Evolutionary conservation across 2,888 invertebrate species (phyloP).

Genomic region (Leptinotarsa tumamoca): DNA sequence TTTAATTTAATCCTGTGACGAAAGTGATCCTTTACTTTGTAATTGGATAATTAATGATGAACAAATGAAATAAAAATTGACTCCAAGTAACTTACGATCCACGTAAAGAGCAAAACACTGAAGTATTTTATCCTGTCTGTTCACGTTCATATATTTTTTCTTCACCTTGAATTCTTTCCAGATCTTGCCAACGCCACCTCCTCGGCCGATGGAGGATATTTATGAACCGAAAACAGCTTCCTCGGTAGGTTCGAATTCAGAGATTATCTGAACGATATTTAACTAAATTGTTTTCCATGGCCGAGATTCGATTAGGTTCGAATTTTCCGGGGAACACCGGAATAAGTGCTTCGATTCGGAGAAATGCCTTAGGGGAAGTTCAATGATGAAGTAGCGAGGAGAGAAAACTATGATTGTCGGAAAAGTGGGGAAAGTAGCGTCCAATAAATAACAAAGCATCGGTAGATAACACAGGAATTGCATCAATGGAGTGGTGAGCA

Average conservation of each 20-base stretch:
- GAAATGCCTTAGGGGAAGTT: constrained; percentile 60
- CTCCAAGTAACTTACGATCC: too few relatives aligned
- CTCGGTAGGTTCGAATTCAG: not conserved
- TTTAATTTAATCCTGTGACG: too few relatives aligned
- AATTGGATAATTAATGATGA: too few relatives aligned
- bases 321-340: constrained; percentile 42
- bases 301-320: constrained; percentile 41
- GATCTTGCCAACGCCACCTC: constrained; percentile 1
- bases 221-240: constrained; percentile 23
- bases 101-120: not conserved
- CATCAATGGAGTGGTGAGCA: constrained; percentile 45
- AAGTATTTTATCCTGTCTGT: not conserved
- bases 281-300: constrained; percentile 32
- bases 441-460: constrained; percentile 62
- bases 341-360: constrained; percentile 56
- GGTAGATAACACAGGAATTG: constrained; percentile 51
- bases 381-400: constrained; percentile 63
- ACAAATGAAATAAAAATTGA: too few relatives aligned
- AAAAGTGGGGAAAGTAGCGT: constrained; percentile 62
- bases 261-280: constrained; percentile 8
- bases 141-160: not conserved
- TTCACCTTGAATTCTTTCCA: not conserved
- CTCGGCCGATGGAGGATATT: not conserved
- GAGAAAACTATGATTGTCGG: constrained; percentile 65
- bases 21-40: too few relatives aligned